Evolutionary conservation across 1,140 invertebrate genomes (phyloP).

Genomic region (Atta colombica): DNA sequence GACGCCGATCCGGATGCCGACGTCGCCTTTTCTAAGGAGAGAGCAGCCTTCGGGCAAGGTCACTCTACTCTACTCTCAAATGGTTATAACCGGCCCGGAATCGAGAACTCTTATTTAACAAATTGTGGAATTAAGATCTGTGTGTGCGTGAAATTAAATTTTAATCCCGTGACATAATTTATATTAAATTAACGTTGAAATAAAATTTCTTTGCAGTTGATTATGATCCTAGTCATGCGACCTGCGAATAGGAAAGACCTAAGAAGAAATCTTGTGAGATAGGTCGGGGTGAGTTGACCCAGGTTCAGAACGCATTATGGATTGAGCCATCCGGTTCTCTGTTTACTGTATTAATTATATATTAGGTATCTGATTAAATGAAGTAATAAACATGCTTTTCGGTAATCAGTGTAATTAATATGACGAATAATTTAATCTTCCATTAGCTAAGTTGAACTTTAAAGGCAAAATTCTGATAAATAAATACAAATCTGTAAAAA

Average conservation of each 20-base stretch:
- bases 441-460: too few species aligned
- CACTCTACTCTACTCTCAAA: conserved; percentile 65
- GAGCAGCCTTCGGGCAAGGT: conserved; percentile 71
- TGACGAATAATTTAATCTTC: background rate
- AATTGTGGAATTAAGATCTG: background rate
- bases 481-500: too few species aligned
- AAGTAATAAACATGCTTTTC: background rate
- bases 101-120: background rate
- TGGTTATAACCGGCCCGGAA: conserved; percentile 9
- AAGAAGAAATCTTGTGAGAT: background rate
- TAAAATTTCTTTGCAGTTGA: background rate
- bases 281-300: conserved; percentile 25
- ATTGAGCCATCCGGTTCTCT: background rate
- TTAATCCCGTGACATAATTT: background rate
- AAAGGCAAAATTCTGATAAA: too few species aligned
- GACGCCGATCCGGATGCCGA: conserved; percentile 78
- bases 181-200: background rate
- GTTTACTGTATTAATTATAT: background rate
- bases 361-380: background rate
- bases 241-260: background rate
- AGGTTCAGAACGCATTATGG: conserved; percentile 10
- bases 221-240: background rate
- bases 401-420: background rate
- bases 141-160: background rate
- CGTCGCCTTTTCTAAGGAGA: conserved; percentile 46